A percentile compares a stretch with the other conserved stretches of the same genome.
Conservation (phyloP, 2,113 vertebrate genomes). For the Ammospiza nelsoni region DNA sequence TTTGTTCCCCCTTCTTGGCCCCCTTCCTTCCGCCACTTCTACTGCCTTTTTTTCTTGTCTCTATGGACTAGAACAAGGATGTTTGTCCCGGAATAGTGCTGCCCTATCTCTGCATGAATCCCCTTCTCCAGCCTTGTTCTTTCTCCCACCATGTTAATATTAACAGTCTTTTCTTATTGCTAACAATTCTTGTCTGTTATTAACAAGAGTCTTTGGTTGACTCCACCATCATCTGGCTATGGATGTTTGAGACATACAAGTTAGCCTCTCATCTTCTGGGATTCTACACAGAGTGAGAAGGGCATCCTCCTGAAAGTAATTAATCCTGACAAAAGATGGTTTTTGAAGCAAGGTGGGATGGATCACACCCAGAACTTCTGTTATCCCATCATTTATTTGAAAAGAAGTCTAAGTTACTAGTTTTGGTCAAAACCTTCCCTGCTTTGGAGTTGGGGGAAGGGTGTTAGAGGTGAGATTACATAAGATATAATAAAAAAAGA, state of each 20-base stretch:
- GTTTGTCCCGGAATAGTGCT: background rate
- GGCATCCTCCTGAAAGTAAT: background rate
- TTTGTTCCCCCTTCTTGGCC: background rate
- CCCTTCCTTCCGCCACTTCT: background rate
- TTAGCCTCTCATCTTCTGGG: background rate
- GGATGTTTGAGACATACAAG: background rate
- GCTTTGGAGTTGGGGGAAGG: rapidly evolving
- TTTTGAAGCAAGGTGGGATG: background rate
- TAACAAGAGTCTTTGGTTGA: background rate
- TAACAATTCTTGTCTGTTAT: background rate
- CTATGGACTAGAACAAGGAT: background rate
- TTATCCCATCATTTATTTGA: background rate
- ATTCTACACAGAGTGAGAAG: background rate
- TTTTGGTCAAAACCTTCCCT: background rate
- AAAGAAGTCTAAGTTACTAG: background rate
- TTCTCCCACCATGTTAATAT: background rate
- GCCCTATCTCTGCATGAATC: background rate
- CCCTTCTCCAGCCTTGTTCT: background rate
- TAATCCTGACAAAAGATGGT: background rate
- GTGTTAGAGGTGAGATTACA: background rate
- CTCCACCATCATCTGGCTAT: background rate
- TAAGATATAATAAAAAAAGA: background rate
- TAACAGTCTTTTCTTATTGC: background rate
- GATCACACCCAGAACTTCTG: background rate
- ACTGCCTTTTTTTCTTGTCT: background rate